These are phyloP conservation scores for Phengaris alcon DNA, from an alignment of 2,888 invertebrate genomes.

Conservation along the genomic window DNA sequence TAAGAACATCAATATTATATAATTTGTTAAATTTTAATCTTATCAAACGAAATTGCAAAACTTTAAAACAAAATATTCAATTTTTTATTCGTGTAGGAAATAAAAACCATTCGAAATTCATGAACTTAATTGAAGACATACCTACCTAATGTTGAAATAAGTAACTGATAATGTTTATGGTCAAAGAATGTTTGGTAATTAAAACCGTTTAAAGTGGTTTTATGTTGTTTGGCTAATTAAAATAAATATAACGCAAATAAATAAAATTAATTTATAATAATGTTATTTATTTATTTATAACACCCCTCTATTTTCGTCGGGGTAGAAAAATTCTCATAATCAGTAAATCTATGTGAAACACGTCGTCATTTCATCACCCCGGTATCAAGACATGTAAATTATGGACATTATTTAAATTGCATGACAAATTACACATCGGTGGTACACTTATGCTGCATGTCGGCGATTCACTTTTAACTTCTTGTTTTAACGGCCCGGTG, in stretches of 20 bases:
- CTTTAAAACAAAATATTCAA: not conserved
- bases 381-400: slow-evolving; percentile 75
- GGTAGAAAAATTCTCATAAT: slow-evolving; percentile 9
- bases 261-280: too few relatives aligned
- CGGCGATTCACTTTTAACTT: slow-evolving; percentile 69
- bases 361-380: slow-evolving; percentile 66
- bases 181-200: not conserved
- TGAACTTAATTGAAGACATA: not conserved
- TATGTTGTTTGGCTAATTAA: not conserved
- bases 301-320: too few relatives aligned
- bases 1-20: too few relatives aligned
- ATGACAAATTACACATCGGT: slow-evolving; percentile 74
- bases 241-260: too few relatives aligned
- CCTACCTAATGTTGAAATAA: not conserved
- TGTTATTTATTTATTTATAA: too few relatives aligned
- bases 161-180: not conserved
- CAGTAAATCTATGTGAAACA: slow-evolving; percentile 32
- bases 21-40: too few relatives aligned
- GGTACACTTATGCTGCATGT: slow-evolving; percentile 63
- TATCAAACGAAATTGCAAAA: not conserved
- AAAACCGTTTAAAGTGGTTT: not conserved
- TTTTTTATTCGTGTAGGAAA: not conserved
- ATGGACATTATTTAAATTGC: slow-evolving; percentile 78
- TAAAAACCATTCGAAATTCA: not conserved
- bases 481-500: slow-evolving; percentile 55